A percentile compares a stretch with the other conserved stretches of the same genome.
Evolutionary conservation across 2,888 invertebrate species (phyloP).

Genomic region (Athalia cordata): DNA sequence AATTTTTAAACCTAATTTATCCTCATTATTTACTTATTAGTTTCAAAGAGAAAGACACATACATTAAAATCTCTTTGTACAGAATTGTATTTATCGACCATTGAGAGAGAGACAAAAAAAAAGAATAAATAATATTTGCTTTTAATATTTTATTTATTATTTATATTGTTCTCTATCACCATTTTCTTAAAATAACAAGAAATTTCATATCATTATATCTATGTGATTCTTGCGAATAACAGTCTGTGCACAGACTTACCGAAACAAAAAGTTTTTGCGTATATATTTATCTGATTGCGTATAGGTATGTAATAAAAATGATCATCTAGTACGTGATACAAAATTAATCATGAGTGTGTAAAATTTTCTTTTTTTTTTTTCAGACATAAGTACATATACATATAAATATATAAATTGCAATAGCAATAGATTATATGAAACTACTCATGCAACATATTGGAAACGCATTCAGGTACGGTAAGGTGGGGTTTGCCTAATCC

Average conservation of each 20-base stretch:
- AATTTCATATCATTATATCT: slow-evolving; percentile 1
- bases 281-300: slow-evolving; percentile 7
- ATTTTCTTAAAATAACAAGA: slow-evolving; percentile 18
- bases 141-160: slow-evolving; percentile 51
- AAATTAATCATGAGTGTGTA: background rate
- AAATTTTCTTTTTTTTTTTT: no score
- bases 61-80: slow-evolving; percentile 59
- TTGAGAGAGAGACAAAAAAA: slow-evolving; percentile 43
- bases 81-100: background rate
- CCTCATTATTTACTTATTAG: slow-evolving; percentile 52
- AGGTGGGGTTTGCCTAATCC: background rate
- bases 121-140: slow-evolving; percentile 46
- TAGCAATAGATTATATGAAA: slow-evolving; percentile 20
- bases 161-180: slow-evolving; percentile 48
- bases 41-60: slow-evolving; percentile 59
- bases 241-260: slow-evolving; percentile 8
- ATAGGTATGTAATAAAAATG: background rate
- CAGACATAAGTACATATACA: no score
- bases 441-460: slow-evolving; percentile 44
- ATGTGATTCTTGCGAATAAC: background rate
- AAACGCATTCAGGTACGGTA: slow-evolving; percentile 38
- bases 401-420: background rate
- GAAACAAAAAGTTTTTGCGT: background rate
- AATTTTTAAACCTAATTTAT: slow-evolving; percentile 57
- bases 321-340: slow-evolving; percentile 26